Evolutionary conservation across 2,888 invertebrate genomes (phyloP).

Genomic region (Criorhina ranunculi): DNA sequence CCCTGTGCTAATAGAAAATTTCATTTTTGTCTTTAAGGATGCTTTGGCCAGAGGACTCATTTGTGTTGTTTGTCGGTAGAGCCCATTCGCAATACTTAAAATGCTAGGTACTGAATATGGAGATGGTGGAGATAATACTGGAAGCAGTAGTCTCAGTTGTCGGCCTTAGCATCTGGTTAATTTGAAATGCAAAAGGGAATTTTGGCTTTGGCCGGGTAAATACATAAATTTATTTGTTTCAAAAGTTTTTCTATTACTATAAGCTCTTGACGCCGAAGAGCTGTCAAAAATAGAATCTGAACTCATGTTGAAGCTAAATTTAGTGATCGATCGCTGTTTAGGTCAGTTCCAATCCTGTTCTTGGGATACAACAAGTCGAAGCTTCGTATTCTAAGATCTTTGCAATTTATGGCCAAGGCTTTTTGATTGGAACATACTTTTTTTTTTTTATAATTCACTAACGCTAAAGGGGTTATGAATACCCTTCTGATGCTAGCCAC

Average conservation of each 20-base stretch:
- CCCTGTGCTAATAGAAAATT: conserved; percentile 58
- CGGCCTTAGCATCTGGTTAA: conserved; percentile 28
- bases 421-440: no score
- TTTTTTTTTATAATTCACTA: no score
- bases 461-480: no score
- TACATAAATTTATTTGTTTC: conserved; percentile 36
- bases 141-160: conserved; percentile 10
- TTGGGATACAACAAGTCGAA: no score
- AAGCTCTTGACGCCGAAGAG: conserved; percentile 34
- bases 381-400: no score
- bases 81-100: background rate
- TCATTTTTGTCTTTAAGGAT: conserved; percentile 50
- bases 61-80: conserved; percentile 9
- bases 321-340: no score
- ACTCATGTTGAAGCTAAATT: no score
- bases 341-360: no score
- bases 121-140: conserved; percentile 9
- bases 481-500: no score
- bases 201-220: background rate
- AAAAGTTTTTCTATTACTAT: conserved; percentile 49
- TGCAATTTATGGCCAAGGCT: no score
- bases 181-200: conserved; percentile 51
- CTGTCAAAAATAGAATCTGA: conserved; percentile 41
- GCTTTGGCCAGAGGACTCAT: conserved; percentile 22
- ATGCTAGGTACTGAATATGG: conserved; percentile 13